These are phyloP conservation scores for Propithecus deckenii DNA, from an alignment of 2,797 vertebrate genomes.

Conservation along the genomic window DNA sequence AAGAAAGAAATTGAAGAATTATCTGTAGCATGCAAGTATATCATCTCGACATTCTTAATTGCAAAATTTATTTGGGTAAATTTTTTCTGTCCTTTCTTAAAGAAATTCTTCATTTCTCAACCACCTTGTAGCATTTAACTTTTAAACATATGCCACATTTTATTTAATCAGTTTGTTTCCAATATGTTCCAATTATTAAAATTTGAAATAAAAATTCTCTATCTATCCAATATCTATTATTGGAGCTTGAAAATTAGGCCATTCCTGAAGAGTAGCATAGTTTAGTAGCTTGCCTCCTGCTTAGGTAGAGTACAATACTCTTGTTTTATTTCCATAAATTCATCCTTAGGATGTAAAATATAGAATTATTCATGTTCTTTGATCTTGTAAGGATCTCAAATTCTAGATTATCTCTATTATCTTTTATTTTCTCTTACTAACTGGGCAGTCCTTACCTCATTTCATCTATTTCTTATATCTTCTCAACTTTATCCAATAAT, in stretches of 20 bases:
- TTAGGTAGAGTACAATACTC: neutral
- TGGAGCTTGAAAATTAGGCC: neutral
- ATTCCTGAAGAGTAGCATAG: neutral
- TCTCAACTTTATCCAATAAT: neutral
- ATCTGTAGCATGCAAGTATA: neutral
- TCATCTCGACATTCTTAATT: neutral
- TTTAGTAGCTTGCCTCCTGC: neutral
- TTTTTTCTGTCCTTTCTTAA: neutral
- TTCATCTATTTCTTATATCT: neutral
- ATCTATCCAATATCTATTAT: neutral
- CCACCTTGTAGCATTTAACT: neutral
- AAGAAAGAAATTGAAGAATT: neutral
- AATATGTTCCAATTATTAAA: neutral
- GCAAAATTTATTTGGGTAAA: neutral
- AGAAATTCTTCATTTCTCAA: neutral
- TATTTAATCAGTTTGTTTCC: neutral
- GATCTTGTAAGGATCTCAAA: neutral
- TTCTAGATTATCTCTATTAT: neutral
- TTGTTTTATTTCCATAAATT: neutral
- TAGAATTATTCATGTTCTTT: neutral
- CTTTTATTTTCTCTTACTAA: neutral
- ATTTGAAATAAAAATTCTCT: neutral
- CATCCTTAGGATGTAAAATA: neutral
- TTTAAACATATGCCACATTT: neutral
- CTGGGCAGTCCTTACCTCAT: neutral